Evolutionary conservation across 2,797 vertebrate species (phyloP), one percentile per base, ranked within the genome.

Genomic region (Echiichthys vipera): DNA sequence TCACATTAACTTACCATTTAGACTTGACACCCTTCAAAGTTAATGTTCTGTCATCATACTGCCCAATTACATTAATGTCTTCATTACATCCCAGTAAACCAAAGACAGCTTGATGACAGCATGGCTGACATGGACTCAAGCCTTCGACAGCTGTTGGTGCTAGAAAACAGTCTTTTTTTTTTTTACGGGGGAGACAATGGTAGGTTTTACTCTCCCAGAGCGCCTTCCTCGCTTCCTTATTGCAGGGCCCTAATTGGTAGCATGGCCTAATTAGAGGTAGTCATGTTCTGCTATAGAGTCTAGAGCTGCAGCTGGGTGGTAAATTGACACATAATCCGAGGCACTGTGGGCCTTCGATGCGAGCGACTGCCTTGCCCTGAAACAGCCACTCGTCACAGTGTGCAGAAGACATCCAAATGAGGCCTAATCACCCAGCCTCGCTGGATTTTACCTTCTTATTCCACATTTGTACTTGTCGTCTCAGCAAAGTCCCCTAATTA

Each of bases 321-420:
- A 93, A 95, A 94, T 91, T 92, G 92, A 94, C 93, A 93, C 88
- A 89, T 92, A 94, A 93, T 94, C 93, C 91, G 65, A 78, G 91
- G 85, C 87, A 90, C 84, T 75, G 88, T 87, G 84, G 83, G 82
- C 83, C 89, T 92, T 90, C 90, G 87, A 92, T 93, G 89, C 76
- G 62, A 88, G 88, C 83, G 66, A 83, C 85, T 83, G 77, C 81
- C 71, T 56, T 83, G 80, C 82, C 87, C 83, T 27, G 76, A 82
- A 89, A 83, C 84, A 88, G 79, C 58, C 76, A 61, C 85, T 88
- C 57, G 61, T 91, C 88, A 89, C 91, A 85, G 83, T 80, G 78
- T 80, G 84, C 75, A 71, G 69, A 81, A 77, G 85, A 92, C 88
- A 89, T 88, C 89, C 88, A 92, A 92, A 91, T 86, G 86, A 91